Evolutionary conservation across 2,888 invertebrate genomes (phyloP).

Genomic region (Hyalella azteca): DNA sequence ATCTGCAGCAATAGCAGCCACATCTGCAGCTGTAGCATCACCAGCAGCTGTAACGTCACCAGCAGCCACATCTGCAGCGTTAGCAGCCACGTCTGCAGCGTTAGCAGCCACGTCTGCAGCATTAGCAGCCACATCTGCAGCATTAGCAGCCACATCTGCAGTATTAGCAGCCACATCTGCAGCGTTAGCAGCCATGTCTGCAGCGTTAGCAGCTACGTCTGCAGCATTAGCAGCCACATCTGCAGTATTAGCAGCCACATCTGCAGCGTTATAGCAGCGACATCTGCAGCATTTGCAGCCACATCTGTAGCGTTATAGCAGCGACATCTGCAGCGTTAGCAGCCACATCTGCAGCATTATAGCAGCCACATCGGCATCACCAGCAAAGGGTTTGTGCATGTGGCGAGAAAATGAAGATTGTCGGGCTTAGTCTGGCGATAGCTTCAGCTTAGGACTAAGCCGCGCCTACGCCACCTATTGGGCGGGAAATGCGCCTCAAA

Average conservation of each 20-base stretch:
- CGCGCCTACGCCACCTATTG: neutral
- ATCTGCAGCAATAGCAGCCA: neutral
- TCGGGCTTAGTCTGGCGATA: neutral
- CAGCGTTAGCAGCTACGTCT: neutral
- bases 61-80: neutral
- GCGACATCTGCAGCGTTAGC: neutral
- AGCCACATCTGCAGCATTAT: neutral
- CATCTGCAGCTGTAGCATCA: neutral
- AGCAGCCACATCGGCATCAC: neutral
- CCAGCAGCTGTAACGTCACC: neutral
- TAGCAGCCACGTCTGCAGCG: neutral
- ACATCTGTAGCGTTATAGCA: neutral
- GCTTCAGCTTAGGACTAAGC: slow-evolving; percentile 8
- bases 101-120: no score
- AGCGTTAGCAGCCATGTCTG: neutral
- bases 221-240: neutral
- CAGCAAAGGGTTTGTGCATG: neutral
- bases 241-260: neutral
- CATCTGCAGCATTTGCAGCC: neutral
- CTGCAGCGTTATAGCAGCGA: no score
- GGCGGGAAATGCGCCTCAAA: neutral
- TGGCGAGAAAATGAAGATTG: neutral
- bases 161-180: neutral
- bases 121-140: neutral
- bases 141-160: no score